A percentile compares a stretch with the other conserved stretches of the same genome.
Conservation (phyloP, 2,797 vertebrate species). For the Gadopsis bispinosus region DNA sequence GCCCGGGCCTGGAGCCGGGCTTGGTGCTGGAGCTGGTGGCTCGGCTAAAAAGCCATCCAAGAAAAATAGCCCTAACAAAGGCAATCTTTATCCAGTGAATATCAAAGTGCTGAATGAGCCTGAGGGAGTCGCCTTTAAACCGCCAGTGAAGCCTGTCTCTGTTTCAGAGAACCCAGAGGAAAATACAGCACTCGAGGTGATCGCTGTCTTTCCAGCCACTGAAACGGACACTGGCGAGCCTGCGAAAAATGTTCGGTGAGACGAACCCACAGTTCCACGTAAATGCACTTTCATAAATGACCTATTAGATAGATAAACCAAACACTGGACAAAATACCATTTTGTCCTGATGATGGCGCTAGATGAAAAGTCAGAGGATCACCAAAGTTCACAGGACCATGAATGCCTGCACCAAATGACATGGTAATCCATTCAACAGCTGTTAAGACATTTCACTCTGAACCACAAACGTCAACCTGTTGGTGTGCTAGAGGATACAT, state of each 20-base stretch:
- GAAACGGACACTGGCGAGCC: conserved; percentile 83
- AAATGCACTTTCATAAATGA: background rate
- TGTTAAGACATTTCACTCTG: background rate
- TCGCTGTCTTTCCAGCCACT: conserved; percentile 83
- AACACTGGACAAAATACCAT: no score
- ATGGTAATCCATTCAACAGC: background rate
- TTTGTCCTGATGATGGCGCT: no score
- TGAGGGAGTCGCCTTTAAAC: conserved; percentile 84
- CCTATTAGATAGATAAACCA: background rate
- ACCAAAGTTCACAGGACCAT: no score
- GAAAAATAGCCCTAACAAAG: conserved; percentile 9
- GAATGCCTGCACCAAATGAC: no score
- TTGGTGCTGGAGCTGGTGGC: background rate
- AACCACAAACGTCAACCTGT: background rate
- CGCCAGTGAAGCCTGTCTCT: conserved; percentile 68
- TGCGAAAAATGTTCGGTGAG: conserved; percentile 84
- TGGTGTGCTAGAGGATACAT: background rate
- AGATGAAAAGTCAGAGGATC: no score
- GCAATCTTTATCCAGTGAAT: conserved; percentile 79
- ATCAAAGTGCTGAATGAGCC: conserved; percentile 84
- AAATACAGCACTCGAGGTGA: conserved; percentile 58
- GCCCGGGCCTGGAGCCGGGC: no score
- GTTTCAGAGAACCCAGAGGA: conserved; percentile 76
- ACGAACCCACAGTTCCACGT: background rate
- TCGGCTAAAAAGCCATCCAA: background rate